phyloP scores from a whole-genome alignment of 2,113 vertebrate species.

The Aphelocoma coerulescens region DNA sequence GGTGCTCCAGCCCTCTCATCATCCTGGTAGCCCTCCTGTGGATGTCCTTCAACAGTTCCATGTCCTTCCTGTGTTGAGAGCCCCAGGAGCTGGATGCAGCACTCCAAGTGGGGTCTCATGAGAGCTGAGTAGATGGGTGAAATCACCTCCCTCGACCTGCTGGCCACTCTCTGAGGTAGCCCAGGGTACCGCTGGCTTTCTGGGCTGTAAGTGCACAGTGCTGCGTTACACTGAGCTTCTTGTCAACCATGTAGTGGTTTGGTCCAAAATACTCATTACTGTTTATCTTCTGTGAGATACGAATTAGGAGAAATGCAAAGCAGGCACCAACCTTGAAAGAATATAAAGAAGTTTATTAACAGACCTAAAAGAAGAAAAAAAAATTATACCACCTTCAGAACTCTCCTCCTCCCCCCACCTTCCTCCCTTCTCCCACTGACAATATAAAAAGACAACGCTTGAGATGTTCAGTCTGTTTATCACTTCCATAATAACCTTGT shows the following conservation, averaged over 20 bases:
- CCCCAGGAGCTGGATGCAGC: background rate
- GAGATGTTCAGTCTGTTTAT: too few species aligned
- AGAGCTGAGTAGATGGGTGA: background rate
- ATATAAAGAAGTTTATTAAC: too few species aligned
- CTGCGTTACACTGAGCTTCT: background rate
- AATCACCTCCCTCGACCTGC: background rate
- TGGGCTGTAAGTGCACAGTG: background rate
- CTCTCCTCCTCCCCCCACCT: too few species aligned
- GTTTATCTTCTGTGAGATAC: too few species aligned
- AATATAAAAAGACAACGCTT: too few species aligned
- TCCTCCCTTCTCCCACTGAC: too few species aligned
- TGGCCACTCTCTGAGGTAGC: background rate
- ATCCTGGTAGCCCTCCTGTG: background rate
- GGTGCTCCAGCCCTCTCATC: background rate
- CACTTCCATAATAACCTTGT: too few species aligned
- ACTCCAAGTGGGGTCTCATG: accelerated
- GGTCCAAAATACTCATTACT: too few species aligned
- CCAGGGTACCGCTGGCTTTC: background rate
- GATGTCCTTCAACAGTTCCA: background rate
- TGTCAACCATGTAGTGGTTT: background rate
- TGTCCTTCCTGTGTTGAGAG: background rate
- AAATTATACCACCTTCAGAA: too few species aligned
- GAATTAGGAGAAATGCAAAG: too few species aligned
- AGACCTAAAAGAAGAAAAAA: too few species aligned
- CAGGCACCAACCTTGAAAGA: too few species aligned